A percentile compares a stretch with the other conserved stretches of the same genome.
phyloP scores from a whole-genome alignment of 2,888 invertebrate genomes.

The Rhagophthalmus giganteus region DNA sequence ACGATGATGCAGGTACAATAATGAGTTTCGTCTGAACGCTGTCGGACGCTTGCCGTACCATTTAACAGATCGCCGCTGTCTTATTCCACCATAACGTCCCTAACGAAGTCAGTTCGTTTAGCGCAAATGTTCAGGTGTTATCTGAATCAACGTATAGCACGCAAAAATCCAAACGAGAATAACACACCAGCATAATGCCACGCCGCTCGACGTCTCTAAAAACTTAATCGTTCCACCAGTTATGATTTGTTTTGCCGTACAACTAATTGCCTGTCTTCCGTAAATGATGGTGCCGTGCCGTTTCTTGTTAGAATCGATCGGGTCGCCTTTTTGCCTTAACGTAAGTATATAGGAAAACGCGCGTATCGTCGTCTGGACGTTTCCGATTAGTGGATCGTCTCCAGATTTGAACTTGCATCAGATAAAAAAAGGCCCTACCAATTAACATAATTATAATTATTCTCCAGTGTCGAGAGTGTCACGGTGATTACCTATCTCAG shows the following conservation, averaged over 20 bases:
- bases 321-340: too few species aligned
- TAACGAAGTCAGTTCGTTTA: constrained; percentile 32
- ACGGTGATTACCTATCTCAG: constrained; percentile 38
- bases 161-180: not conserved
- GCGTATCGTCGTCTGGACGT: too few species aligned
- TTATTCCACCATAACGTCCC: constrained; percentile 21
- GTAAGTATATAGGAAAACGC: too few species aligned
- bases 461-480: constrained; percentile 38
- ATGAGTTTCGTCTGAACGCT: constrained; percentile 48
- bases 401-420: constrained; percentile 13
- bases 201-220: too few species aligned
- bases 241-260: constrained; percentile 21
- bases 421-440: constrained; percentile 32
- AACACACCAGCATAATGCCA: too few species aligned
- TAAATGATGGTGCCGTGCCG: constrained; percentile 3
- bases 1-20: constrained; percentile 40
- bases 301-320: not conserved
- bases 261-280: constrained; percentile 23
- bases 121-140: not conserved
- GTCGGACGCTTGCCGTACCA: constrained; percentile 37
- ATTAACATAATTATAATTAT: constrained; percentile 45
- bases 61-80: constrained; percentile 29
- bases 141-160: not conserved
- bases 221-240: constrained; percentile 18
- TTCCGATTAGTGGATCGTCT: too few species aligned